A percentile compares a stretch with the other conserved stretches of the same genome.
phyloP scores from a whole-genome alignment of 2,113 vertebrate genomes.

The Loxodonta africana region DNA sequence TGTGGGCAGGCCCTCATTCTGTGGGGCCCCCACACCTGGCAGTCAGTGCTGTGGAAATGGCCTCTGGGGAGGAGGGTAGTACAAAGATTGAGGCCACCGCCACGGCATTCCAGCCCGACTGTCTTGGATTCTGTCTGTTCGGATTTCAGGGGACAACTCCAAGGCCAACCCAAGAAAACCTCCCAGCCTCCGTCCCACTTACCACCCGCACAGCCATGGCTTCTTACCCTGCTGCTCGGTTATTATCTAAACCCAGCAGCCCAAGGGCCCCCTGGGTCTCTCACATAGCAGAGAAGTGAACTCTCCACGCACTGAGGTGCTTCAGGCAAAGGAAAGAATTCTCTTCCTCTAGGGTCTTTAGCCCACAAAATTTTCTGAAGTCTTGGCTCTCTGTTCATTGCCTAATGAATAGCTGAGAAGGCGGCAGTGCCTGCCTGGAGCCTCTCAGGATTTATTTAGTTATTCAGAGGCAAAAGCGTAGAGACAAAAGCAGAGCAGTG shows the following conservation, averaged over 20 bases:
- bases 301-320: neutral
- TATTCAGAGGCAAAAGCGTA: neutral
- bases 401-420: neutral
- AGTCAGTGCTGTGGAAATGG: neutral
- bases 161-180: neutral
- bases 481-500: too few species aligned
- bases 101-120: neutral
- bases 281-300: neutral
- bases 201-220: fast-evolving
- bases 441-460: neutral
- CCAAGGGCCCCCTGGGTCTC: too few species aligned
- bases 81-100: neutral
- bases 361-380: neutral
- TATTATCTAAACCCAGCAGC: too few species aligned
- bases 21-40: neutral
- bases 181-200: neutral
- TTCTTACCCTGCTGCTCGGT: too few species aligned
- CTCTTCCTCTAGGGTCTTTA: neutral
- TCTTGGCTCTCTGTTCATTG: neutral
- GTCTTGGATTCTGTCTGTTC: neutral
- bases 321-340: neutral
- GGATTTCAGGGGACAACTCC: neutral
- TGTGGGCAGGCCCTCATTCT: neutral
- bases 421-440: neutral
- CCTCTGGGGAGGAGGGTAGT: fast-evolving